Conservation (phyloP, 2,113 vertebrate species). For the Ranitomeya imitator region DNA sequence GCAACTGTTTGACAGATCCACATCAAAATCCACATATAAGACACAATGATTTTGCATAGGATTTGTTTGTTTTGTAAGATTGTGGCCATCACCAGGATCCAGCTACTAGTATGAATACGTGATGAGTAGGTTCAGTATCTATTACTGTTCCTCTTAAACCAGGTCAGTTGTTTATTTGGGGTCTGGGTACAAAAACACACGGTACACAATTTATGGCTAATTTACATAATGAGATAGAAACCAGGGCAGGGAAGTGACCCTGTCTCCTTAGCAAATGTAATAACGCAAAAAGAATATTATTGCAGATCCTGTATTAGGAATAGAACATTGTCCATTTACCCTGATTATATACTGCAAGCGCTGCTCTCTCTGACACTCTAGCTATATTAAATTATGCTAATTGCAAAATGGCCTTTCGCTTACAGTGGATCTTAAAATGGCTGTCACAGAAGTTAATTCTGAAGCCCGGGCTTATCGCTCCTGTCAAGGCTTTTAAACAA, state of each 20-base stretch:
- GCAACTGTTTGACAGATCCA: too few relatives aligned
- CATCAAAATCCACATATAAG: too few relatives aligned
- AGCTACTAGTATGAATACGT: background rate
- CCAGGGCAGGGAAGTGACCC: constrained; percentile 7
- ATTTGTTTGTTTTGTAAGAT: too few relatives aligned
- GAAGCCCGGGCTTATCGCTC: constrained; percentile 6
- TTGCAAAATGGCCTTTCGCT: constrained; percentile 34
- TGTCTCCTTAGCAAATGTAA: constrained; percentile 12
- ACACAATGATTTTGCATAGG: too few relatives aligned
- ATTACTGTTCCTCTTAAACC: background rate
- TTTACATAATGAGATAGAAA: background rate
- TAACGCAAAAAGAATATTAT: constrained; percentile 22
- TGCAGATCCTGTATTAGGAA: background rate
- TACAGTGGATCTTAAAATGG: constrained; percentile 42
- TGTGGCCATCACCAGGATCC: background rate
- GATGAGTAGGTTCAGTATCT: background rate
- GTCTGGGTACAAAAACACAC: background rate
- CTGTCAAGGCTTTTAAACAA: constrained; percentile 39
- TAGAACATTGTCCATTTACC: constrained; percentile 23
- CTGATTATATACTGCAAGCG: constrained; percentile 19
- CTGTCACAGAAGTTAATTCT: constrained; percentile 45
- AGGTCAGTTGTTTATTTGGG: background rate
- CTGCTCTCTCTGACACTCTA: constrained; percentile 31
- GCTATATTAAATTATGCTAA: constrained; percentile 43
- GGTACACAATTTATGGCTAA: background rate